Conservation (phyloP, 2,113 vertebrate species). For the Lophius piscatorius region DNA sequence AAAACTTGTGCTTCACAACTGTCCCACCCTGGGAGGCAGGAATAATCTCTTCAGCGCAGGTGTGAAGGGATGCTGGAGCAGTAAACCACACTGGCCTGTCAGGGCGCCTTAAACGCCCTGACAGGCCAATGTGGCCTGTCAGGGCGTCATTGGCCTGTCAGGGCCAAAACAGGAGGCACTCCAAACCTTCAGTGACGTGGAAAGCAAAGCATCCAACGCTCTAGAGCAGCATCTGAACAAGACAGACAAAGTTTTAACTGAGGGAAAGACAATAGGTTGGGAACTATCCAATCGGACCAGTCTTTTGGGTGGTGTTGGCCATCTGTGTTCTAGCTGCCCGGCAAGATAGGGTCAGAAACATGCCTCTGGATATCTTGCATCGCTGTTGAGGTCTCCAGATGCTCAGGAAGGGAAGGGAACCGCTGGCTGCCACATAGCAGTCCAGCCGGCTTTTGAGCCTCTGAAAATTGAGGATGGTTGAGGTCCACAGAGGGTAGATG, state of each 20-base stretch:
- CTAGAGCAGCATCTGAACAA: constrained; percentile 47
- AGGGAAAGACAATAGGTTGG: background rate
- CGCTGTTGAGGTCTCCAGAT: constrained; percentile 80
- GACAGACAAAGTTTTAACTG: constrained; percentile 7
- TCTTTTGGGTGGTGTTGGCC: background rate
- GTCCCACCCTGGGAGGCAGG: background rate
- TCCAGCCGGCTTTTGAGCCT: constrained; percentile 67
- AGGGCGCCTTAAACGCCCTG: background rate
- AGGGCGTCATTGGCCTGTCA: constrained; percentile 8
- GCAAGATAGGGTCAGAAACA: constrained; percentile 87
- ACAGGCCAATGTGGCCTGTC: too few relatives aligned
- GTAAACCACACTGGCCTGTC: constrained; percentile 9
- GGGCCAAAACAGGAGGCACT: constrained; percentile 26
- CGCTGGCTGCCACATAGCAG: constrained; percentile 77
- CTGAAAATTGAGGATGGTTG: constrained; percentile 12
- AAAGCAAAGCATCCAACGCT: constrained; percentile 12
- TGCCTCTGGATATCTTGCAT: constrained; percentile 88
- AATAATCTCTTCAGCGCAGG: constrained; percentile 38
- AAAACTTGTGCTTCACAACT: background rate
- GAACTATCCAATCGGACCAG: background rate
- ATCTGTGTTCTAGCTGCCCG: constrained; percentile 81
- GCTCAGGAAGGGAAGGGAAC: constrained; percentile 91
- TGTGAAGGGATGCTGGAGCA: too few relatives aligned
- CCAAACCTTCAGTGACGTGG: constrained; percentile 26
- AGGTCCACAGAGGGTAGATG: constrained; percentile 25